A percentile compares a stretch with the other conserved stretches of the same genome.
These are phyloP conservation scores for Bufo bufo DNA, from an alignment of 2,113 vertebrate species.

Conservation along the genomic window DNA sequence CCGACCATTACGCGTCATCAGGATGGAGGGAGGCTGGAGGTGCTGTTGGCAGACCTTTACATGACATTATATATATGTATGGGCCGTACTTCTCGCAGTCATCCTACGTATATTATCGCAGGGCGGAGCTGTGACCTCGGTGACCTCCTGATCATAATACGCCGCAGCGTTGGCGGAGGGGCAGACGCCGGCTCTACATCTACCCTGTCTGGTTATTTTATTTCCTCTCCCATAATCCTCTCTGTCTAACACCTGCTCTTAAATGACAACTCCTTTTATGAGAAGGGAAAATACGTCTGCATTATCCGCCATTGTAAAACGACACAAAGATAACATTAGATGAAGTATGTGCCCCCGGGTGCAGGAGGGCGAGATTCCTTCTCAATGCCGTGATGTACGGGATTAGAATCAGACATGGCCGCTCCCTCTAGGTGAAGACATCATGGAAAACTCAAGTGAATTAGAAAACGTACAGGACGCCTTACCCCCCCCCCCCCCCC, in stretches of 20 bases:
- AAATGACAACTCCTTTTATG: background rate
- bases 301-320: background rate
- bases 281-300: background rate
- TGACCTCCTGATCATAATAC: background rate
- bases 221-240: background rate
- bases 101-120: background rate
- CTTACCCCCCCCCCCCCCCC: too few relatives aligned
- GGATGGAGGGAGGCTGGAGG: background rate
- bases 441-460: background rate
- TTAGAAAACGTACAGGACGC: background rate
- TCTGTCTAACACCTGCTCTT: background rate
- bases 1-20: conserved; percentile 8
- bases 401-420: background rate
- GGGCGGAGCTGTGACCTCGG: background rate
- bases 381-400: background rate
- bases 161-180: background rate
- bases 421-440: background rate
- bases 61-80: background rate
- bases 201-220: background rate
- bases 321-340: background rate
- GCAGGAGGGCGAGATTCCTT: background rate
- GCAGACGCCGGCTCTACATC: background rate
- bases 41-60: too few relatives aligned
- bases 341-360: conserved; percentile 10
- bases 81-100: background rate